Conservation (phyloP, 2,113 vertebrate species). For the Elephas maximus region DNA sequence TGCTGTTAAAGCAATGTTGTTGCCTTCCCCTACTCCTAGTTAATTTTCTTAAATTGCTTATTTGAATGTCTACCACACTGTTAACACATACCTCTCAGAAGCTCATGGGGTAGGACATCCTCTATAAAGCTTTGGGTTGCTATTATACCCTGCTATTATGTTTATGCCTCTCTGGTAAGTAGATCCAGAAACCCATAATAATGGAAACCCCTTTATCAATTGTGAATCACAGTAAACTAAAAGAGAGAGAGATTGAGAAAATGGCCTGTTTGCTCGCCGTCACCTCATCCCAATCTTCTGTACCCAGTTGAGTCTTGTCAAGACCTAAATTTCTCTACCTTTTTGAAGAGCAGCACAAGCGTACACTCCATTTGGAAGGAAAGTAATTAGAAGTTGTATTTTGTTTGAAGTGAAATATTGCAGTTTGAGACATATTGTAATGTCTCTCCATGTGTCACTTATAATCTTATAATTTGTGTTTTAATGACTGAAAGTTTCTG, state of each 20-base stretch:
- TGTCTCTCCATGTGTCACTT: neutral
- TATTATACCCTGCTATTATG: neutral
- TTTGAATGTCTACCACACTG: neutral
- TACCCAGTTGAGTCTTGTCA: neutral
- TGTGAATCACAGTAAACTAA: neutral
- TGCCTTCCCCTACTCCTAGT: neutral
- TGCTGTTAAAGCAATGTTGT: neutral
- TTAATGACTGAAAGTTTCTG: neutral
- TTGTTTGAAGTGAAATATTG: neutral
- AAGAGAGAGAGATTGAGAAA: neutral
- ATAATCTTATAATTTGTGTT: slow-evolving; percentile 3
- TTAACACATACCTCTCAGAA: neutral
- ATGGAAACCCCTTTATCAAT: neutral
- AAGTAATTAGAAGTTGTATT: neutral
- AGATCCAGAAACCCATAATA: neutral
- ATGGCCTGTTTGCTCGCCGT: neutral
- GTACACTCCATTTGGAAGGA: neutral
- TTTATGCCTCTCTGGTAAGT: neutral
- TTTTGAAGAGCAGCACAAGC: neutral
- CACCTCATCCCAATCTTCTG: neutral
- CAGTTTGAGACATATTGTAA: neutral
- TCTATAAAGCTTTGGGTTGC: neutral
- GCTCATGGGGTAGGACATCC: neutral
- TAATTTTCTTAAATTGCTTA: neutral
- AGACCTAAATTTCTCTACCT: neutral